Base-by-base conservation (phyloP, 2,888 invertebrate genomes). In the Coleophora flavipennella region DNA sequence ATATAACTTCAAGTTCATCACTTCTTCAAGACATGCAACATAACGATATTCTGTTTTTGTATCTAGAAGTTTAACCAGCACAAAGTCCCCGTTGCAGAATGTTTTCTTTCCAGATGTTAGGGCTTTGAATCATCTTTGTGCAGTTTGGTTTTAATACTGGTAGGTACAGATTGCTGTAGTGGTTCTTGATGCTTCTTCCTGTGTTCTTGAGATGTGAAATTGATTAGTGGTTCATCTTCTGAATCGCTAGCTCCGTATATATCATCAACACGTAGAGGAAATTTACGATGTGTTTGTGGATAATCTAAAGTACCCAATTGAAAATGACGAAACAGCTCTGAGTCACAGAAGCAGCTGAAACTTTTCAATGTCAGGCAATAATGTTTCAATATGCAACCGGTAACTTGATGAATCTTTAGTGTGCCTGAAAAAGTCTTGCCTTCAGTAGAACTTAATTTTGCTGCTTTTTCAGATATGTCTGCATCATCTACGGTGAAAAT, bases 341-440 rank as follows among this genome's bases (percentile, higher is more conserved):
- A 1, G 27, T 46, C 41, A 13, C 51, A 54, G 32, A 53, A 54
- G 42, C 50, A 55, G 44, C 51, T 54, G 32, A 55, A 45, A 39
- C 44, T 43, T 40, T 56, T 55, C 48, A 56, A 45, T 39, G 33
- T 41, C 40, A 53, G 40, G 13, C 44, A 25, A 20, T 49, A 45
- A 7, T 49, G 52, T 27, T 41, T 44, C 35, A 43, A 54, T 39
- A 43, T 40, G 31, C 35, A 11, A 14, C 36, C 36, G 13, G n/a
- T 20, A 13, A 53, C 49, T 35, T 55, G 51, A 46, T 55, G 53
- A 29, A 54, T 53, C 36, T 39, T 39, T 8, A 53, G 49, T 27
- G 50, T 55, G 34, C 51, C 53, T 27, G 49, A 49, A 48, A 55
- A 56, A 31, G 47, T 38, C 13, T 29, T 36, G 9, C 29, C n/a